phyloP scores from a whole-genome alignment of 2,797 vertebrate species.

The Microcaecilia unicolor region DNA sequence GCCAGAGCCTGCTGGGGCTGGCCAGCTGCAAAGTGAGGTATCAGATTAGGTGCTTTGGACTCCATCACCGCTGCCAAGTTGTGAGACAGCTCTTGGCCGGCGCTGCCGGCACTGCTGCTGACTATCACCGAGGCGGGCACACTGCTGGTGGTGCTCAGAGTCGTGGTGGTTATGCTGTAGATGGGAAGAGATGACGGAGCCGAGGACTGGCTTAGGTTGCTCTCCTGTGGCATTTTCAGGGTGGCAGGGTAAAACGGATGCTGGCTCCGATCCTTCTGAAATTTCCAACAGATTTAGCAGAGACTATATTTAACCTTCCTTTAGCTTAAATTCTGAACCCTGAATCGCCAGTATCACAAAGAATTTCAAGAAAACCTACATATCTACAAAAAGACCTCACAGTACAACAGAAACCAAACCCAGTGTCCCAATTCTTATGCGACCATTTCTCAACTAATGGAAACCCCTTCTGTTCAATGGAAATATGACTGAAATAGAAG shows the following conservation, averaged over 20 bases:
- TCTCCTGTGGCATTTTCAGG: constrained; percentile 30
- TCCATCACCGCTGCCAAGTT: constrained; percentile 21
- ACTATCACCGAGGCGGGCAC: constrained; percentile 84
- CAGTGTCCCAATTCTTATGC: too few species aligned
- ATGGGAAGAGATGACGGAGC: constrained; percentile 45
- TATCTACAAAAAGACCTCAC: too few species aligned
- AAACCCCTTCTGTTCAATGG: too few species aligned
- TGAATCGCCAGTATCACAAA: too few species aligned
- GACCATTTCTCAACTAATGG: too few species aligned
- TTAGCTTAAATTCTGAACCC: neutral
- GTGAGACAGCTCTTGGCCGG: constrained; percentile 63
- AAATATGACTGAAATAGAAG: too few species aligned
- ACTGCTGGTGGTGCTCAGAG: constrained; percentile 50
- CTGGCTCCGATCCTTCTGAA: constrained; percentile 61
- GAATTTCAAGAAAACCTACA: too few species aligned
- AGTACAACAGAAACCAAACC: too few species aligned
- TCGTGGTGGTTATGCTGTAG: constrained; percentile 59
- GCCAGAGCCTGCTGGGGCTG: constrained; percentile 73
- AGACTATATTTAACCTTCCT: neutral
- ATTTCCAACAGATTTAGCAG: constrained; percentile 21
- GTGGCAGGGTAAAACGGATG: constrained; percentile 48
- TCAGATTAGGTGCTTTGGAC: constrained; percentile 39
- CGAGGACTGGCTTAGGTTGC: constrained; percentile 19
- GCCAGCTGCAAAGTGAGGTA: constrained; percentile 56
- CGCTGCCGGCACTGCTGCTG: constrained; percentile 67